A percentile compares a stretch with the other conserved stretches of the same genome.
Conservation (phyloP, 2,797 vertebrate species). For the Synaphobranchus kaupii region DNA sequence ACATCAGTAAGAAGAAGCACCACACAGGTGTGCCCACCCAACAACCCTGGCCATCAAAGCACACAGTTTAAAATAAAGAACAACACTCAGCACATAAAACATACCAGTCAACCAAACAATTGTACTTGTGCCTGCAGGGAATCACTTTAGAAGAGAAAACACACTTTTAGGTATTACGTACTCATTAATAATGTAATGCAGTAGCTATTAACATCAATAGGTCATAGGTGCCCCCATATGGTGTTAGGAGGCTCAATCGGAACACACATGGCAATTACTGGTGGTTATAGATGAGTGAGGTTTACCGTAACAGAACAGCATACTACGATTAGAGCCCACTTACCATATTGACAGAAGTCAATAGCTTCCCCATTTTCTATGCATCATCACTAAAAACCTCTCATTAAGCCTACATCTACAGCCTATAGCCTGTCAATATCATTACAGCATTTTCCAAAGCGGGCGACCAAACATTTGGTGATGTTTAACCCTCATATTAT, state of each 20-base stretch:
- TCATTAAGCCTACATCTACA: constrained; percentile 16
- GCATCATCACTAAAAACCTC: constrained; percentile 66
- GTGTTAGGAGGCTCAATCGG: background rate
- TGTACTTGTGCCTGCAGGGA: background rate
- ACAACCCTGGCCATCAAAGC: background rate
- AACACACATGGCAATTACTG: background rate
- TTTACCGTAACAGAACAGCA: constrained; percentile 25
- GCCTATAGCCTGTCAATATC: background rate
- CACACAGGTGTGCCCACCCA: background rate
- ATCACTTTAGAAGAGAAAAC: background rate
- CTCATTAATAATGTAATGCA: background rate
- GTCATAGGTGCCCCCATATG: background rate
- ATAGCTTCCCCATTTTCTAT: constrained; percentile 55
- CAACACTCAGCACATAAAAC: background rate
- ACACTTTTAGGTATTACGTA: background rate
- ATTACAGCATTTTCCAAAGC: background rate
- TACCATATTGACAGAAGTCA: constrained; percentile 73
- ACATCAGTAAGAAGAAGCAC: background rate
- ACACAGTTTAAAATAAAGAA: background rate
- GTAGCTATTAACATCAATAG: background rate
- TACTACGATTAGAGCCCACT: constrained; percentile 45
- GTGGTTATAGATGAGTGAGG: background rate
- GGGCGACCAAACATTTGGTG: background rate
- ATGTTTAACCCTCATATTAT: background rate
- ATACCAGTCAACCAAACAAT: background rate